Evolutionary conservation across 1,140 invertebrate species (phyloP).

Genomic region (Sycobia sp.): DNA sequence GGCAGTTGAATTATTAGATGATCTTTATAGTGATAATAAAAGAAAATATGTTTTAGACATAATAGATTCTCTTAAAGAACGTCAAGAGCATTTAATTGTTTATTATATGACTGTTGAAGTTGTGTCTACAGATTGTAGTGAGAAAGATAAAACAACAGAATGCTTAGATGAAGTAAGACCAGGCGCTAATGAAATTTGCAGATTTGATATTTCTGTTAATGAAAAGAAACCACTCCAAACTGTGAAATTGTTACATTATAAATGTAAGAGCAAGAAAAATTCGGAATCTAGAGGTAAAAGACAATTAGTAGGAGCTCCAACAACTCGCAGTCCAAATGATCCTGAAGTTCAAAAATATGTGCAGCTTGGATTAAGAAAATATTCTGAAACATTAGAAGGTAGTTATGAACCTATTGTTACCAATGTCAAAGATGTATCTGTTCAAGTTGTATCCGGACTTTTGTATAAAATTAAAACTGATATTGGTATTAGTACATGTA

Average conservation of each 20-base stretch:
- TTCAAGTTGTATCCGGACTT: conserved; percentile 57
- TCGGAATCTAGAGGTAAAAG: conserved; percentile 12
- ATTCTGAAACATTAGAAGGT: conserved; percentile 47
- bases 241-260: conserved; percentile 40
- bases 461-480: conserved; percentile 60
- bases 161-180: conserved; percentile 40
- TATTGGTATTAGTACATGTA: conserved; percentile 61
- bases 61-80: conserved; percentile 40
- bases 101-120: conserved; percentile 26
- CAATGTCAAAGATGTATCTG: conserved; percentile 48
- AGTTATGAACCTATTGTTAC: conserved; percentile 51
- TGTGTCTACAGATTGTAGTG: conserved; percentile 21
- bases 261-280: conserved; percentile 35
- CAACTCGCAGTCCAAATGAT: conserved; percentile 42
- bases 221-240: conserved; percentile 35
- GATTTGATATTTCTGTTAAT: conserved; percentile 40
- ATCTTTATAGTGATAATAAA: conserved; percentile 53
- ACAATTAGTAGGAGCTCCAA: conserved; percentile 39
- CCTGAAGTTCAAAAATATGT: conserved; percentile 49
- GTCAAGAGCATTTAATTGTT: conserved; percentile 31
- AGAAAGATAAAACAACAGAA: conserved; percentile 28
- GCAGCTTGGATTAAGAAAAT: conserved; percentile 48
- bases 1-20: conserved; percentile 55
- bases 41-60: conserved; percentile 54
- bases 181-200: conserved; percentile 42